Base-by-base conservation (phyloP, 2,888 invertebrate genomes). In the Tipula unca region DNA sequence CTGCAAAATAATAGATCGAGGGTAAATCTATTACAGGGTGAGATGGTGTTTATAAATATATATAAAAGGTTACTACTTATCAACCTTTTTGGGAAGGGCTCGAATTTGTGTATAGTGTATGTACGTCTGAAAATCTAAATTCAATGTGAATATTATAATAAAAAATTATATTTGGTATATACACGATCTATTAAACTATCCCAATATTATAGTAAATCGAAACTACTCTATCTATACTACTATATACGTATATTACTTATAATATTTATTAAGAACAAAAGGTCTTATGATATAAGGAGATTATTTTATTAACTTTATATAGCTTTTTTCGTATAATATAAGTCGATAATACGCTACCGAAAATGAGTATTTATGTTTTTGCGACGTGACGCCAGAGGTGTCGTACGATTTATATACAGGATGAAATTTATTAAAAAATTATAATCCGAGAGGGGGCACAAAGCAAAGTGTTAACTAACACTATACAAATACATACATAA, bases 301-400 rank as follows among this genome's bases (percentile, higher is more conserved):
- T 69, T 69, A 69, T 69, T 69, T 69, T 69, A 69, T 69, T 25
- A 69, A 69, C 69, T 69, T 69, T 54, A 54, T 54, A 69, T 69
- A 17, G 48, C 4, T 6, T 54, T 54, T 54, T 54, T 4, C 48
- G 6, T n/a, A n/a, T n/a, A n/a, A n/a, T n/a, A 54, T 54, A 25
- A 69, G 20, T 25, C 69, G 20, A 69, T 69, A 69, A 20, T 25
- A 69, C 69, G 13, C 10, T 0, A 3, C n/a, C 25, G 25, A 25
- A 69, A 69, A 25, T 69, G 10, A 25, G 20, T 25, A 69, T 69
- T 69, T 69, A 69, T 69, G 69, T 69, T 25, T 25, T 69, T 69
- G 25, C 69, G 69, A 69, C 25, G 69, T 13, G 69, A 48, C n/a
- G 48, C 48, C 48, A 14, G 4, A 69, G 69, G 69, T 69, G 69